phyloP scores from a whole-genome alignment of 1,140 invertebrate genomes.

The Drosophila erecta region DNA sequence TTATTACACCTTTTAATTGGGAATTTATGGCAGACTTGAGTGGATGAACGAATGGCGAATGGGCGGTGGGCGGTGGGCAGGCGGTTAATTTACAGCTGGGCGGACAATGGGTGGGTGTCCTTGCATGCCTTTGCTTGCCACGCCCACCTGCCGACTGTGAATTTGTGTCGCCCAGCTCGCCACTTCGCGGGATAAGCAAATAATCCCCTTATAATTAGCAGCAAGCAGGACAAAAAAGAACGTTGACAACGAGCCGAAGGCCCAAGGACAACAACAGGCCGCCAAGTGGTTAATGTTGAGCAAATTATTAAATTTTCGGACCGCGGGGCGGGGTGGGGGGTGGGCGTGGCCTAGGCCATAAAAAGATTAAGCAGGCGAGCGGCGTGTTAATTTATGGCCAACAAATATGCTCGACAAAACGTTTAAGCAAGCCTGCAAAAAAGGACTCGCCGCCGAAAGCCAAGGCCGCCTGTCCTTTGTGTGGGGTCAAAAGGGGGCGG shows the following conservation, averaged over 20 bases:
- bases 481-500: conserved; percentile 7
- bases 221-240: conserved; percentile 52
- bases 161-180: conserved; percentile 51
- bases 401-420: conserved; percentile 69
- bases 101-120: neutral
- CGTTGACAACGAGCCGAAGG: conserved; percentile 37
- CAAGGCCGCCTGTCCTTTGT: conserved; percentile 40
- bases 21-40: conserved; percentile 53
- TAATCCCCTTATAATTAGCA: conserved; percentile 74
- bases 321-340: neutral
- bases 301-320: conserved; percentile 69
- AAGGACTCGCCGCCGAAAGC: conserved; percentile 37
- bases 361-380: conserved; percentile 69
- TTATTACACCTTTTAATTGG: conserved; percentile 73
- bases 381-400: conserved; percentile 74
- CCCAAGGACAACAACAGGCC: conserved; percentile 20
- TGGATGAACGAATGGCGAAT: neutral
- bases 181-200: conserved; percentile 64
- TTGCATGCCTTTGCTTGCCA: too few relatives aligned
- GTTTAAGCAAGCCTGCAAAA: conserved; percentile 46
- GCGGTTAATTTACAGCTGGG: conserved; percentile 55
- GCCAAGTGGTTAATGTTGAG: conserved; percentile 73
- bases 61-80: too few relatives aligned
- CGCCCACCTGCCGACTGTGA: conserved; percentile 1
- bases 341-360: conserved; percentile 45